Percentiles rank a stretch among this genome's conserved stretches.
phyloP scores from a whole-genome alignment of 2,888 invertebrate genomes.

The Xanthorhoe spadicearia region DNA sequence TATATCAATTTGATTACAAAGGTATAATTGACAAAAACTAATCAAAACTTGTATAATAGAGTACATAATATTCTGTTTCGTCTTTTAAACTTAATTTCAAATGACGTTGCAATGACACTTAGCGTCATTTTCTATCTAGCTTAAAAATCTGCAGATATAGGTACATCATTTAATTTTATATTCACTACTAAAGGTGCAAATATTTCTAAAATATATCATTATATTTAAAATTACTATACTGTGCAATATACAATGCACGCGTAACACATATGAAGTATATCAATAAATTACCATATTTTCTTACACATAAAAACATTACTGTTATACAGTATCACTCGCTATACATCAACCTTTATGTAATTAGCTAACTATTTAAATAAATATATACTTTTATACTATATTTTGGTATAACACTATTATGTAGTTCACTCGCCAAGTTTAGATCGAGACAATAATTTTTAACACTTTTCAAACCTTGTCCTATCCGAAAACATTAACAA shows the following conservation, averaged over 20 bases:
- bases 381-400: conserved; percentile 50
- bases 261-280: conserved; percentile 67
- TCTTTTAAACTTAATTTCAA: conserved; percentile 66
- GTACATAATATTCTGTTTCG: conserved; percentile 60
- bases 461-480: too few species aligned
- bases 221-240: conserved; percentile 77
- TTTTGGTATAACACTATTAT: conserved; percentile 69
- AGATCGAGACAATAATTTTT: background rate
- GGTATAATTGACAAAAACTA: conserved; percentile 83
- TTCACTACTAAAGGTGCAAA: conserved; percentile 84
- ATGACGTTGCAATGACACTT: conserved; percentile 56
- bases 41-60: conserved; percentile 72
- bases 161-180: conserved; percentile 63
- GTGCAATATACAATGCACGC: conserved; percentile 83
- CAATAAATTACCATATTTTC: conserved; percentile 63
- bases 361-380: conserved; percentile 64
- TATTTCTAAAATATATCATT: conserved; percentile 82
- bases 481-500: too few species aligned
- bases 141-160: conserved; percentile 77
- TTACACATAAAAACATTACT: conserved; percentile 81
- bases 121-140: conserved; percentile 64
- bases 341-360: conserved; percentile 76
- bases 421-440: conserved; percentile 75
- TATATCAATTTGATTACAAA: conserved; percentile 72
- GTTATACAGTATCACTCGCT: conserved; percentile 80